A percentile compares a stretch with the other conserved stretches of the same genome.
Evolutionary conservation across 2,888 invertebrate genomes (phyloP).

Genomic region (Autographa pulchrina): DNA sequence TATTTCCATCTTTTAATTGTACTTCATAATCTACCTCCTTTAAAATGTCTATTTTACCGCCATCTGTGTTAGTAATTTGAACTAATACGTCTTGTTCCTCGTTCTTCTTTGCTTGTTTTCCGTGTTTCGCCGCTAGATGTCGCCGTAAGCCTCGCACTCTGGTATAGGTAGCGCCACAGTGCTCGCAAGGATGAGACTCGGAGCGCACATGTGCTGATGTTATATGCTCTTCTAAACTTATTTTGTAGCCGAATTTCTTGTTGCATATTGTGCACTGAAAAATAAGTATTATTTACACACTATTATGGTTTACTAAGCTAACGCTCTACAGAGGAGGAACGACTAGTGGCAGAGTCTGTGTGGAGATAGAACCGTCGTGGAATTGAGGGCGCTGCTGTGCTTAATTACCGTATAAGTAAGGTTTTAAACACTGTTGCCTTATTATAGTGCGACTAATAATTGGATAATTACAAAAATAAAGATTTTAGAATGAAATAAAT

Average conservation of each 20-base stretch:
- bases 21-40: conserved; percentile 49
- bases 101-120: conserved; percentile 50
- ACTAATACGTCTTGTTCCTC: conserved; percentile 42
- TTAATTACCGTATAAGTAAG: no score
- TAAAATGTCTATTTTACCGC: conserved; percentile 36
- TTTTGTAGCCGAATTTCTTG: conserved; percentile 83
- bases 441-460: no score
- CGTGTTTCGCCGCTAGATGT: conserved; percentile 76
- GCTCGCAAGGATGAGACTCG: conserved; percentile 68
- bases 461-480: no score
- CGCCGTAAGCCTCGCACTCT: conserved; percentile 74
- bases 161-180: conserved; percentile 77
- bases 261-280: conserved; percentile 81
- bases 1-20: conserved; percentile 57
- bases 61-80: conserved; percentile 38
- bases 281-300: no score
- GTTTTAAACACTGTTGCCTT: no score
- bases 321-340: no score
- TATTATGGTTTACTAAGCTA: no score
- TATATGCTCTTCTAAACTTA: conserved; percentile 80
- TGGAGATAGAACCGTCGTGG: no score
- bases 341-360: no score
- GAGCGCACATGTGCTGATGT: conserved; percentile 75
- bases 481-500: no score
- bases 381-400: no score